phyloP scores from a whole-genome alignment of 2,113 vertebrate genomes.

The Rhipidura dahli region DNA sequence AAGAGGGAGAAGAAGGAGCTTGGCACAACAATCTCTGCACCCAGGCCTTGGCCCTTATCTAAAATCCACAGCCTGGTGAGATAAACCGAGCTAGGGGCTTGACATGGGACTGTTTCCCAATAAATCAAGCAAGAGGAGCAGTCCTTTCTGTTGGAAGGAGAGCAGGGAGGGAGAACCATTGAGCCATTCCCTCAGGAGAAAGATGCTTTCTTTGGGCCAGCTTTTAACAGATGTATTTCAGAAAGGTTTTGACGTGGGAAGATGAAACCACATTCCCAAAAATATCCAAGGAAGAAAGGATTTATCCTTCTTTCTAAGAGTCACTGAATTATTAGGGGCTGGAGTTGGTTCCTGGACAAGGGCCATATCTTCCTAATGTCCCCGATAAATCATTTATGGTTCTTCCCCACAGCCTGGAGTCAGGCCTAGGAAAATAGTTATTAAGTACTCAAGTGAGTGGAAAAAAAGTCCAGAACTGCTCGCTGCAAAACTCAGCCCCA shows the following conservation, averaged over 20 bases:
- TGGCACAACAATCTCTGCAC: rapidly evolving
- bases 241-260: constrained; percentile 45
- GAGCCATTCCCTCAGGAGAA: background rate
- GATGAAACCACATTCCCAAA: constrained; percentile 10
- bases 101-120: background rate
- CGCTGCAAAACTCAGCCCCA: background rate
- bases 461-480: constrained; percentile 36
- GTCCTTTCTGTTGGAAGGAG: background rate
- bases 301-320: constrained; percentile 27
- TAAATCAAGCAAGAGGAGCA: background rate
- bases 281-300: background rate
- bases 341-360: constrained; percentile 37
- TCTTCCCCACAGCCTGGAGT: constrained; percentile 44
- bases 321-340: constrained; percentile 11
- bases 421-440: constrained; percentile 70
- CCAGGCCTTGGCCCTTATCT: background rate
- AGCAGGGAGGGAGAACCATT: background rate
- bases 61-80: background rate
- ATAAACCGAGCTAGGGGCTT: background rate
- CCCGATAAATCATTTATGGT: constrained; percentile 62
- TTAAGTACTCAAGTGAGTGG: constrained; percentile 63
- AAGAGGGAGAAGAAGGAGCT: background rate
- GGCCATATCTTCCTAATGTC: constrained; percentile 48
- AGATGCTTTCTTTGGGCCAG: background rate
- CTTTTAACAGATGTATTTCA: background rate